These are phyloP conservation scores for Synergus gifuensis DNA, from an alignment of 2,888 invertebrate species.

Conservation along the genomic window DNA sequence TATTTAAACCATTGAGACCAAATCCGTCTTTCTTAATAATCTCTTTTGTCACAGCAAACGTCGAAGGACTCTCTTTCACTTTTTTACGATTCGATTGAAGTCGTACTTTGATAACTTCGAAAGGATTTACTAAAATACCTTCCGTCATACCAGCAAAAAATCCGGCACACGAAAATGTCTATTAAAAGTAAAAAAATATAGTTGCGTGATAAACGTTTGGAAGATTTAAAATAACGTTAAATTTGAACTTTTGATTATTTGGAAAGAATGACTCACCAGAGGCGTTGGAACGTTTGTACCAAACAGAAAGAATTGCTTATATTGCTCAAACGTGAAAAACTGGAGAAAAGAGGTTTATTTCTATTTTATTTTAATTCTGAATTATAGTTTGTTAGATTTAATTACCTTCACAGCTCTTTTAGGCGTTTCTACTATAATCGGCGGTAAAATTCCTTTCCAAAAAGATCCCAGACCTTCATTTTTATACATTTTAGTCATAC, in stretches of 20 bases:
- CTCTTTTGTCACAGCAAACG: slow-evolving; percentile 88
- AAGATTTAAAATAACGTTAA: not conserved
- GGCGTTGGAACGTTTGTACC: slow-evolving; percentile 87
- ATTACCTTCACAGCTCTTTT: slow-evolving; percentile 92
- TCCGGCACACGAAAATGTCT: slow-evolving; percentile 94
- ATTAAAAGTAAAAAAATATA: slow-evolving; percentile 16
- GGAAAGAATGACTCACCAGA: slow-evolving; percentile 80
- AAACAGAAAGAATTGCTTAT: slow-evolving; percentile 91
- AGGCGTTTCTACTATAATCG: slow-evolving; percentile 95
- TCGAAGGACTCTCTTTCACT: slow-evolving; percentile 84
- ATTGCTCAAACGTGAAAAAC: slow-evolving; percentile 96
- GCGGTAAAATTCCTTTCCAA: slow-evolving; percentile 96
- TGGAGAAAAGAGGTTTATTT: slow-evolving; percentile 71
- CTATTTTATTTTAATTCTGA: not conserved
- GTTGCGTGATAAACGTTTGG: not conserved
- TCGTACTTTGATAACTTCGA: slow-evolving; percentile 97
- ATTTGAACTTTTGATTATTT: slow-evolving; percentile 1
- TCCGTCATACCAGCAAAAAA: slow-evolving; percentile 94
- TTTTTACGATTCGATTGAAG: slow-evolving; percentile 87
- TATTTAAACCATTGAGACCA: slow-evolving; percentile 89
- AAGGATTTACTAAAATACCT: slow-evolving; percentile 94
- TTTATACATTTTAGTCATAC: slow-evolving; percentile 92
- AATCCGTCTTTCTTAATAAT: slow-evolving; percentile 89
- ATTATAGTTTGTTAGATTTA: slow-evolving; percentile 25
- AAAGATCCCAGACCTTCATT: slow-evolving; percentile 91